These are phyloP conservation scores for Spondyliosoma cantharus DNA, from an alignment of 2,797 vertebrate genomes.

Conservation along the genomic window DNA sequence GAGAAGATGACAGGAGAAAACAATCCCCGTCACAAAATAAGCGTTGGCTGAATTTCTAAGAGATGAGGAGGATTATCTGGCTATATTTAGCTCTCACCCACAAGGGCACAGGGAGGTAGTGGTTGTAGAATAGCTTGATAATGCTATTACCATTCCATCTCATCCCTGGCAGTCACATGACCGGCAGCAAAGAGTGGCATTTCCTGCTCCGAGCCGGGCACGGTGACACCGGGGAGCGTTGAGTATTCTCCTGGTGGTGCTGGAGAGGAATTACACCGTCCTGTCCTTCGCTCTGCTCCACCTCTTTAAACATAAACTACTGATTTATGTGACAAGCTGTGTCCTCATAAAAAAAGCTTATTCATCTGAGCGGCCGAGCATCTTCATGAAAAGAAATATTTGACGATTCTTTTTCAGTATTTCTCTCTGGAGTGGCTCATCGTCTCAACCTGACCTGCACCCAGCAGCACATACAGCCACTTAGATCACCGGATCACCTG, in stretches of 20 bases:
- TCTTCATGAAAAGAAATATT: conserved; percentile 17
- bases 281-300: conserved; percentile 21
- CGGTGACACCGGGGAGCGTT: conserved; percentile 33
- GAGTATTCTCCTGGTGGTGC: conserved; percentile 55
- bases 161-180: conserved; percentile 65
- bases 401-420: conserved; percentile 13
- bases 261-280: conserved; percentile 43
- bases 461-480: conserved; percentile 29
- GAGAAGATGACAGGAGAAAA: neutral
- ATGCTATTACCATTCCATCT: conserved; percentile 76
- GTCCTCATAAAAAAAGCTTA: conserved; percentile 37
- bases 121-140: conserved; percentile 61
- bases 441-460: conserved; percentile 42
- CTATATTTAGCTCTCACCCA: conserved; percentile 63
- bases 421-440: conserved; percentile 13
- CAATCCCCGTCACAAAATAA: conserved; percentile 16
- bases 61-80: conserved; percentile 55
- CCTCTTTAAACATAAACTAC: conserved; percentile 27
- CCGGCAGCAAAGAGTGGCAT: conserved; percentile 53
- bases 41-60: conserved; percentile 41
- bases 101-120: conserved; percentile 66
- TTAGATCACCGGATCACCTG: conserved; percentile 74
- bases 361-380: conserved; percentile 10
- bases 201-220: conserved; percentile 61
- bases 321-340: conserved; percentile 16